A percentile compares a stretch with the other conserved stretches of the same genome.
Evolutionary conservation across 2,888 invertebrate species (phyloP).

Genomic region (Acleris emargana): DNA sequence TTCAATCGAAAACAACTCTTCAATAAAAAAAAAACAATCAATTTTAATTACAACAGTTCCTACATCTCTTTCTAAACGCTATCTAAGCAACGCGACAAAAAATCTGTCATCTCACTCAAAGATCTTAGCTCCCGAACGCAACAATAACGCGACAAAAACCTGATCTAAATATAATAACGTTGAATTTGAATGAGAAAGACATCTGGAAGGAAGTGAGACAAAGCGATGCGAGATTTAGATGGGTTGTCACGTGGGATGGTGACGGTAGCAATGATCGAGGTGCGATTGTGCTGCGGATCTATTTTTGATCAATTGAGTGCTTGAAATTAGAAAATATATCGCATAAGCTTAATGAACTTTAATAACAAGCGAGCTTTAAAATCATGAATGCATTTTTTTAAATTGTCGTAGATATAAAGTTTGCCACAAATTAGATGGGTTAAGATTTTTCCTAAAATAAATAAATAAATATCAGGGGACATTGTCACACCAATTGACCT

Average conservation of each 20-base stretch:
- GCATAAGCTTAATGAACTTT: too few species aligned
- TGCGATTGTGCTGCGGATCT: neutral
- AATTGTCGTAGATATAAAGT: too few species aligned
- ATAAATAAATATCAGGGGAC: too few species aligned
- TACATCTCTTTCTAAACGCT: conserved; percentile 5
- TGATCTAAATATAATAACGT: conserved; percentile 36
- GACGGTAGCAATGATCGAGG: conserved; percentile 10
- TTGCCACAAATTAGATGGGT: neutral
- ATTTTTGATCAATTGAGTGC: too few species aligned
- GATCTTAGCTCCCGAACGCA: conserved; percentile 27
- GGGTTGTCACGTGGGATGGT: conserved; percentile 6
- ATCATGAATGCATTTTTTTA: too few species aligned
- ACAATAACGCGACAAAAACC: conserved; percentile 32
- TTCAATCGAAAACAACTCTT: neutral
- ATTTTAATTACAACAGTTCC: neutral
- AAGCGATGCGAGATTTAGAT: conserved; percentile 14
- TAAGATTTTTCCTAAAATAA: too few species aligned
- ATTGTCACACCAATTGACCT: too few species aligned
- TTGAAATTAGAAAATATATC: too few species aligned
- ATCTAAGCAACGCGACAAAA: conserved; percentile 29
- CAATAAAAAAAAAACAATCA: neutral
- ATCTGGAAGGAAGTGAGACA: conserved; percentile 34
- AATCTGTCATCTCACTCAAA: conserved; percentile 36
- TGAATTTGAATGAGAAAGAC: conserved; percentile 33
- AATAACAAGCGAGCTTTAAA: too few species aligned